Evolutionary conservation across 2,113 vertebrate species (phyloP), one percentile per base, ranked within the genome.

Genomic region (Collichthys lucidus): DNA sequence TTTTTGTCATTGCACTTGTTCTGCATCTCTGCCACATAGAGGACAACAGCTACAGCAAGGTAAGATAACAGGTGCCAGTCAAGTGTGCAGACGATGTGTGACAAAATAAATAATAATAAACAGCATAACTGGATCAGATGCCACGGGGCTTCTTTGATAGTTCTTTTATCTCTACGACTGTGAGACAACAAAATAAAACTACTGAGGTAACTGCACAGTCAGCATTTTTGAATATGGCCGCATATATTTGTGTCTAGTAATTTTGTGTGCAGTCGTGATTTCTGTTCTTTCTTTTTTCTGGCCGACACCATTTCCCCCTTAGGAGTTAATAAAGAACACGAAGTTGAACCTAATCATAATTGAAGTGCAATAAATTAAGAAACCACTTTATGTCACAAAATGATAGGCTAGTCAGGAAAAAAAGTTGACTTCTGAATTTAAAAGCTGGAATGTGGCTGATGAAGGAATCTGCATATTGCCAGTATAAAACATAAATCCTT

Each of bases 361-460:
- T 88, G 57, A 84, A 83, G 74, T 52, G 77, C 47, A 80, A 88
- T 89, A 85, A 89, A 89, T 89, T 78, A 89, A 68, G 55, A 90
- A 90, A 83, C 82, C 68, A 57, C 90, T 85, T 74, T 63, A 69
- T 84, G 78, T 86, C 76, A 60, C 61, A 79, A 84, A 84, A 88
- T 91, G 70, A 88, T 74, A 83, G 74, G 64, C 62, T 86, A 11
- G 52, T 66, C 15, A 44, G 77, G 61, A 80, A 65, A 84, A 84
- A 72, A 69, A 80, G 74, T 86, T 62, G 42, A 82, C 79, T 81
- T 82, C 82, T 85, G 81, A 79, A 87, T 71, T 72, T 86, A 75
- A 87, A 77, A 74, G 78, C 46, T 83, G 12, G 67, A 56, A 80
- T 63, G 73, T 81, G 60, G 64, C 77, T 73, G 67, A 91, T 80